Evolutionary conservation across 1,140 invertebrate species (phyloP), one percentile per base, ranked within the genome.

Genomic region (Ceratina australensis): DNA sequence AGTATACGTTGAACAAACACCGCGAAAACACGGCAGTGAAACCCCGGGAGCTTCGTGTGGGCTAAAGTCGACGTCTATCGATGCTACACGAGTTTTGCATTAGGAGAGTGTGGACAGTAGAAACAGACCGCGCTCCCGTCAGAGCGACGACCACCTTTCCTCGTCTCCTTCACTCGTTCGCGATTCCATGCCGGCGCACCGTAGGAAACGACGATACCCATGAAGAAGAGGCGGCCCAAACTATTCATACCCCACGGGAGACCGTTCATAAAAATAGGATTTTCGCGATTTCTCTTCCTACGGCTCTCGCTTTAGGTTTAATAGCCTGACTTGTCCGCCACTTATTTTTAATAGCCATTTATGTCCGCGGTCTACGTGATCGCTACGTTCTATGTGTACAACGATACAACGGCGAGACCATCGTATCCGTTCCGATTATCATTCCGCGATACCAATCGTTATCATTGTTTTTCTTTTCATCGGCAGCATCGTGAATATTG

Each of bases 181-280:
- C 20, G 13, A 57, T 60, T 80, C 20, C 8, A 76, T 28, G 54
- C 69, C 16, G 20, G 49, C 47, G 12, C 28, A 56, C 57, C 56
- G 28, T 78, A 72, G 69, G 50, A 78, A 69, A 54, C 60, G 68
- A 54, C 60, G 68, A 33, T 69, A 47, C 50, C 82, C 49, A 54
- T 63, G 20, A n/a, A 61, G 49, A 56, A 68, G 59, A 28, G 57
- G 60, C 16, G 54, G 75, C 49, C 84, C 57, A 71, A 74, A 74
- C 76, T 85, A 86, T 84, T 86, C 81, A 56, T 86, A 75, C 79
- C 79, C 33, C 33, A 42, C 33, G 78, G 75, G 61, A 73, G 52
- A 66, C 68, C 69, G 72, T 85, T 88, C 69, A 76, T 87, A 87
- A 88, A 88, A 88, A 87, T 88, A 88, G 86, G 84, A 81, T 86